A percentile compares a stretch with the other conserved stretches of the same genome.
Conservation (phyloP, 2,888 invertebrate genomes). For the Plemyria rubiginata region DNA sequence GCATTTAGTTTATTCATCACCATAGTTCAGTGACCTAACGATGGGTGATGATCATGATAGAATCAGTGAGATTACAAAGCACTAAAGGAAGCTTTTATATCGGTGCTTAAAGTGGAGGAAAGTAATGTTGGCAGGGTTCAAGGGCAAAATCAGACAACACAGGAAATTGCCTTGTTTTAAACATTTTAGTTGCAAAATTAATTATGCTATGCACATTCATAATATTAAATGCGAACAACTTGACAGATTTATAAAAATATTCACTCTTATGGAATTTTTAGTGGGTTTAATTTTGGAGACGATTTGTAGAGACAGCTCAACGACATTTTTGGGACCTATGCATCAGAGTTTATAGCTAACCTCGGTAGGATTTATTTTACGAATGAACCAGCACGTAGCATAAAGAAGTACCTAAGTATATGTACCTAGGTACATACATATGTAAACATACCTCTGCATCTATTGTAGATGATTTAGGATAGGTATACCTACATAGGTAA, state of each 20-base stretch:
- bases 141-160: conserved; percentile 1
- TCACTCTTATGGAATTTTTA: conserved; percentile 15
- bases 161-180: conserved; percentile 14
- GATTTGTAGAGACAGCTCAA: conserved; percentile 27
- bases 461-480: no score
- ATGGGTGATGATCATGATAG: background rate
- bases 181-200: conserved; percentile 13
- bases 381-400: conserved; percentile 10
- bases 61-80: background rate
- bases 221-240: conserved; percentile 14
- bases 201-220: conserved; percentile 25
- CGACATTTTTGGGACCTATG: conserved; percentile 13
- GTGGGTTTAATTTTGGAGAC: conserved; percentile 18
- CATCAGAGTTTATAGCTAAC: conserved; percentile 24
- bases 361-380: conserved; percentile 23
- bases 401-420: no score
- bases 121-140: conserved; percentile 9
- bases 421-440: no score
- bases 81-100: background rate
- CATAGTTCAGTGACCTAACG: background rate
- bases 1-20: background rate
- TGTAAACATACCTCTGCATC: no score
- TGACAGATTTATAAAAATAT: conserved; percentile 17
- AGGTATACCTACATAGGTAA: no score
- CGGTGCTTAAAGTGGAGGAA: conserved; percentile 15